phyloP scores from a whole-genome alignment of 1,140 invertebrate species.

The Himalopsyche phryganea region DNA sequence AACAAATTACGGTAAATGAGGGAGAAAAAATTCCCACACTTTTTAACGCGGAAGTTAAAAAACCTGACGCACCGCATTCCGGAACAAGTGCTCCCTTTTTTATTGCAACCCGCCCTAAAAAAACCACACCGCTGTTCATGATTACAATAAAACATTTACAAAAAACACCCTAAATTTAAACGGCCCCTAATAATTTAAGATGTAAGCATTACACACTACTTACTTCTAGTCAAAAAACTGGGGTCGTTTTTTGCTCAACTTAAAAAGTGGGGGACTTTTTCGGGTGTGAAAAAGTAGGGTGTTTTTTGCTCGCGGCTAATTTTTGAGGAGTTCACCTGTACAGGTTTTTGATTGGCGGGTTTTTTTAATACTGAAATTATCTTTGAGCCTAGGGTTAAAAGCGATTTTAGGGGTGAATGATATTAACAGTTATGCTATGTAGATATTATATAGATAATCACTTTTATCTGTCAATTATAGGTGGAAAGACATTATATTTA shows the following conservation, averaged over 20 bases:
- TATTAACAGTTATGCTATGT: too few species aligned
- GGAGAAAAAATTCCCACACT: conserved; percentile 1
- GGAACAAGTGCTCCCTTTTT: conserved; percentile 29
- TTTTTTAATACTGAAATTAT: too few species aligned
- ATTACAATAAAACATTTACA: conserved; percentile 1
- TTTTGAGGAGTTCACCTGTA: not conserved
- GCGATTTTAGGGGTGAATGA: too few species aligned
- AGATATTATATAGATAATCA: too few species aligned
- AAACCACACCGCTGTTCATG: conserved; percentile 2
- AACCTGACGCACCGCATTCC: conserved; percentile 21
- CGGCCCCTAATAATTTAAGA: conserved; percentile 12
- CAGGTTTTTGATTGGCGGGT: not conserved
- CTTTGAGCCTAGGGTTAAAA: too few species aligned
- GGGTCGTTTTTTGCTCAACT: conserved; percentile 16
- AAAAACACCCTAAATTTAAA: conserved; percentile 15
- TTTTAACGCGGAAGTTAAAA: conserved; percentile 22
- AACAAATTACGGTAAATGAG: too few species aligned
- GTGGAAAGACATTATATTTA: too few species aligned
- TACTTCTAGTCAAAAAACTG: conserved; percentile 3
- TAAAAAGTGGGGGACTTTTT: conserved; percentile 4
- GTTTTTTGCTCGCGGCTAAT: not conserved
- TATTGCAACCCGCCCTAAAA: conserved; percentile 13
- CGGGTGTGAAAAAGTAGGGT: not conserved
- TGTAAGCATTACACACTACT: conserved; percentile 1
- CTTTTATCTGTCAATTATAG: too few species aligned